Evolutionary conservation across 2,113 vertebrate species (phyloP).

Genomic region (Chinchilla lanigera): DNA sequence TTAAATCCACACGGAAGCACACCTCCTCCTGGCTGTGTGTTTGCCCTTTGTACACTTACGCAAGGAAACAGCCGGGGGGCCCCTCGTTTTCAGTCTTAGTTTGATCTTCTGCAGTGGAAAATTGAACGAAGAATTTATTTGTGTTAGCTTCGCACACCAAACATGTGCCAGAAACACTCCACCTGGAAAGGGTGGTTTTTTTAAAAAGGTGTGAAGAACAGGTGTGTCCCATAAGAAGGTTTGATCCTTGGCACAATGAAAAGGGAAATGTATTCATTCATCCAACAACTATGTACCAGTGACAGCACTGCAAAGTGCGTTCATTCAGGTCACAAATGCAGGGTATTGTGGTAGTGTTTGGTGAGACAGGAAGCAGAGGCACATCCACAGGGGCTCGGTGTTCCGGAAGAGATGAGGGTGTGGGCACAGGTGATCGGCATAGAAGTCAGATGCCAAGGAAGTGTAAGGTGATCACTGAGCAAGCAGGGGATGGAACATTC

Average conservation of each 20-base stretch:
- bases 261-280: background rate
- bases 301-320: background rate
- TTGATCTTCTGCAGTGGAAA: slow-evolving; percentile 26
- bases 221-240: slow-evolving; percentile 40
- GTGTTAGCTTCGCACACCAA: slow-evolving; percentile 28
- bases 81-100: slow-evolving; percentile 17
- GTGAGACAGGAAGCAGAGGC: background rate
- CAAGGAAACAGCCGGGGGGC: background rate
- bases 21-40: background rate
- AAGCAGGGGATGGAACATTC: background rate
- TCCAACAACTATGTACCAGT: background rate
- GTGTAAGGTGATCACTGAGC: background rate
- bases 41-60: background rate
- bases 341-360: background rate
- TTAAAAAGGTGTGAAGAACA: slow-evolving; percentile 45
- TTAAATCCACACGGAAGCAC: slow-evolving; percentile 15
- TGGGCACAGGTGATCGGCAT: background rate
- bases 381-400: background rate
- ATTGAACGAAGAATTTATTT: slow-evolving; percentile 53
- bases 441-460: background rate
- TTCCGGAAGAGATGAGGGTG: background rate
- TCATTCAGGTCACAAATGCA: background rate
- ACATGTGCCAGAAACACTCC: slow-evolving; percentile 51
- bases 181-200: background rate
- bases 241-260: slow-evolving; percentile 29